phyloP scores from a whole-genome alignment of 2,888 invertebrate species.

The Eubasilissa splendida region DNA sequence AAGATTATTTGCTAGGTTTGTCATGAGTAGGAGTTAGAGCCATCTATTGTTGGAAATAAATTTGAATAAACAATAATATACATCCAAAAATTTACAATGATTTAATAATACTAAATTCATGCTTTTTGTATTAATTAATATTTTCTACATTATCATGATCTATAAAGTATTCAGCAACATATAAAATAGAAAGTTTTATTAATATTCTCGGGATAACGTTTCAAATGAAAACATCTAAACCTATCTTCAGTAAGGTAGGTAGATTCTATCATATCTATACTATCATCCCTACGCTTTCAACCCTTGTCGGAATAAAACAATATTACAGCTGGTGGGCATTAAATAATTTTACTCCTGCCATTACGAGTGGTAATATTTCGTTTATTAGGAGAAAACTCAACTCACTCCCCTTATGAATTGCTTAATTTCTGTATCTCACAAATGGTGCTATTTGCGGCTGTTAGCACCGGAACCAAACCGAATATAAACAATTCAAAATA shows the following conservation, averaged over 20 bases:
- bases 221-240: constrained; percentile 1
- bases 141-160: too few species aligned
- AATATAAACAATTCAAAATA: too few species aligned
- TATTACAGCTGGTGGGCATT: constrained; percentile 1
- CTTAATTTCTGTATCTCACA: constrained; percentile 16
- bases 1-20: too few species aligned
- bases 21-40: too few species aligned
- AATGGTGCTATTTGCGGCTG: neutral
- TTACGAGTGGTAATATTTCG: constrained; percentile 21
- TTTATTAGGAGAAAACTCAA: constrained; percentile 13
- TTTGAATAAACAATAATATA: too few species aligned
- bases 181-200: neutral
- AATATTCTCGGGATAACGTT: neutral
- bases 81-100: too few species aligned
- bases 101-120: too few species aligned
- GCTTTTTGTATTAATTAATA: too few species aligned
- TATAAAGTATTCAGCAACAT: too few species aligned
- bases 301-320: constrained; percentile 9
- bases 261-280: neutral
- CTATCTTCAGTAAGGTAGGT: neutral
- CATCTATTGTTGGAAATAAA: too few species aligned
- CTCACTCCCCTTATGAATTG: neutral
- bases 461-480: too few species aligned
- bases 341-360: constrained; percentile 27
- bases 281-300: neutral